A percentile compares a stretch with the other conserved stretches of the same genome.
phyloP scores from a whole-genome alignment of 2,888 invertebrate genomes.

The Pomacea canaliculata region DNA sequence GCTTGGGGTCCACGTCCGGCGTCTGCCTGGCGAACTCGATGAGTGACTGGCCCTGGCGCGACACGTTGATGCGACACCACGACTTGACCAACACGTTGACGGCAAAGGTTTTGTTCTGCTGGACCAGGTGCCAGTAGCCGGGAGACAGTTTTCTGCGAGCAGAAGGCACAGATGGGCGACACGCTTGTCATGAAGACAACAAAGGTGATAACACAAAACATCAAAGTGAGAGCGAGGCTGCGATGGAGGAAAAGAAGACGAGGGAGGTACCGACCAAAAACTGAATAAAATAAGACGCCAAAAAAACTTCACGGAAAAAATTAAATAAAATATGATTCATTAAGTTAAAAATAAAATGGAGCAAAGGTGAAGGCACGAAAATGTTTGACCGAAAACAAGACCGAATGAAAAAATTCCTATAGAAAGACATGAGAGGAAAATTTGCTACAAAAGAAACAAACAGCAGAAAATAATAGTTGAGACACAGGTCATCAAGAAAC shows the following conservation, averaged over 20 bases:
- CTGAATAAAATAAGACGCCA: too few relatives aligned
- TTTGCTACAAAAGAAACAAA: too few relatives aligned
- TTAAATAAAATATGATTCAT: too few relatives aligned
- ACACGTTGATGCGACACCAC: conserved; percentile 63
- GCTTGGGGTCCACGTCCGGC: conserved; percentile 45
- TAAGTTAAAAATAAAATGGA: too few relatives aligned
- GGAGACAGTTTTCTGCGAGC: conserved; percentile 53
- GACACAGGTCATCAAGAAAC: too few relatives aligned
- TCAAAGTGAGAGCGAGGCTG: not conserved
- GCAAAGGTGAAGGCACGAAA: too few relatives aligned
- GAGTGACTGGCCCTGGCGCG: conserved; percentile 46
- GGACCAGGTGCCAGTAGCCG: conserved; percentile 50
- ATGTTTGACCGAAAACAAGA: too few relatives aligned
- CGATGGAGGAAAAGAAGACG: not conserved
- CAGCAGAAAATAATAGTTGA: too few relatives aligned
- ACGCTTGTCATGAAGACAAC: not conserved
- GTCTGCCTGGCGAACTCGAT: conserved; percentile 55
- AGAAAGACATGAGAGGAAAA: too few relatives aligned
- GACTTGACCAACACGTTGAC: conserved; percentile 62
- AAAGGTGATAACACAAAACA: not conserved
- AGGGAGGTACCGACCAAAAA: not conserved
- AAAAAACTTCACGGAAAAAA: too few relatives aligned
- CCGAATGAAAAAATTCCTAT: too few relatives aligned
- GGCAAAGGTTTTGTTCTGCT: conserved; percentile 40
- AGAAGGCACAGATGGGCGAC: not conserved